These are phyloP conservation scores for Mergus octosetaceus DNA, from an alignment of 2,797 vertebrate genomes.

Conservation along the genomic window DNA sequence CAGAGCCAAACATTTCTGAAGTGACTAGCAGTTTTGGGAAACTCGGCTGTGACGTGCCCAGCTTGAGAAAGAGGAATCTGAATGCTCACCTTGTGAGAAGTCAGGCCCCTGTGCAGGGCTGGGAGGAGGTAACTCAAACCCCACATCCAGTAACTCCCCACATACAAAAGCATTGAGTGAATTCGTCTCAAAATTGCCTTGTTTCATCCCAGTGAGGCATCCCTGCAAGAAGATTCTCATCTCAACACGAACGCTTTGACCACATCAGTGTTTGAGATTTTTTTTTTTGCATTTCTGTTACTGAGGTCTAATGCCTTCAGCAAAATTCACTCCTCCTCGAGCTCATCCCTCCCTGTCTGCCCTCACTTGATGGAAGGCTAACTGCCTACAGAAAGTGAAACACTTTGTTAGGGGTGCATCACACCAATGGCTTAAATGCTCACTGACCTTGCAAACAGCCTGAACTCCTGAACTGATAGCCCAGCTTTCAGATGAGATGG, in stretches of 20 bases:
- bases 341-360: neutral
- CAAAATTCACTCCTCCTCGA: neutral
- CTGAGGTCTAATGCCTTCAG: neutral
- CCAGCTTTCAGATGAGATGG: neutral
- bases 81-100: neutral
- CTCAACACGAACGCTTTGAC: neutral
- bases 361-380: neutral
- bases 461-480: neutral
- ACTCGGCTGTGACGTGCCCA: neutral
- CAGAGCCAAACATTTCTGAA: conserved; percentile 5
- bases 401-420: neutral
- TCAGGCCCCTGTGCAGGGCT: neutral
- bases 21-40: neutral
- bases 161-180: neutral
- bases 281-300: neutral
- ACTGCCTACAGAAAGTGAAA: neutral
- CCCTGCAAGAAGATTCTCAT: neutral
- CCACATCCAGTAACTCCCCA: neutral
- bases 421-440: neutral
- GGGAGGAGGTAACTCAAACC: neutral
- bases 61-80: neutral
- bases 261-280: neutral
- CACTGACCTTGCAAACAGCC: neutral
- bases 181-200: neutral
- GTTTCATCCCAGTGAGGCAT: neutral